Evolutionary conservation across 2,113 vertebrate genomes (phyloP), one percentile per base, ranked within the genome.

Genomic region (Rhinoptilus africanus): DNA sequence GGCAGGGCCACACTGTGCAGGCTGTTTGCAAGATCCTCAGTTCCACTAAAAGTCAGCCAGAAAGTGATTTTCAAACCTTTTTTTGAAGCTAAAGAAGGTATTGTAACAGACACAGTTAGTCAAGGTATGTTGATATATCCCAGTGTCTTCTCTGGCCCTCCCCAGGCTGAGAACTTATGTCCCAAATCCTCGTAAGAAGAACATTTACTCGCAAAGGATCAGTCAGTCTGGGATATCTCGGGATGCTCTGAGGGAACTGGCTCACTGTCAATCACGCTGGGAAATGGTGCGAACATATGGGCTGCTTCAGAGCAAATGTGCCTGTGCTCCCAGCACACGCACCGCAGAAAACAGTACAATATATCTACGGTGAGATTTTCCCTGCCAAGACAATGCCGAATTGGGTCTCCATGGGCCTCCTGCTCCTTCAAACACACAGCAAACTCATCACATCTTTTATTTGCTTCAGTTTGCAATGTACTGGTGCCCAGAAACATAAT

Each of bases 271-370:
- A 1, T 54, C 83, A 73, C 0, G 0, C 86, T 63, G 74, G 68
- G 85, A 66, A 74, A 54, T 8, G 47, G 85, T 86, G 79, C 3
- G 83, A 96, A 73, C 95, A 95, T 91, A 93, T 83, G 94, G 92
- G 54, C 78, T 3, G 85, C 92, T 91, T 75, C 75, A 76, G 78
- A 82, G 82, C 11, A 9, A 95, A 56, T 1, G 34, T 88, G 94
- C 91, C 92, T 73, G 66, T 0, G 1, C 53, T 95, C 53, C 85
- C 91, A 80, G 82, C 79, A 66, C 63, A 16, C 37, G 78, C 74
- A 72, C 71, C 0, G 0, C 34, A 56, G 41, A 77, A 86, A 88
- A 91, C n/a, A 54, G 67, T 10, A 80, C 86, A 48, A 34, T 30
- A 21, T 27, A 73, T 56, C 88, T n/a, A 92, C 63, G 80, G 48